These are phyloP conservation scores for Vanessa tameamea DNA, from an alignment of 1,140 invertebrate species.

Conservation along the genomic window DNA sequence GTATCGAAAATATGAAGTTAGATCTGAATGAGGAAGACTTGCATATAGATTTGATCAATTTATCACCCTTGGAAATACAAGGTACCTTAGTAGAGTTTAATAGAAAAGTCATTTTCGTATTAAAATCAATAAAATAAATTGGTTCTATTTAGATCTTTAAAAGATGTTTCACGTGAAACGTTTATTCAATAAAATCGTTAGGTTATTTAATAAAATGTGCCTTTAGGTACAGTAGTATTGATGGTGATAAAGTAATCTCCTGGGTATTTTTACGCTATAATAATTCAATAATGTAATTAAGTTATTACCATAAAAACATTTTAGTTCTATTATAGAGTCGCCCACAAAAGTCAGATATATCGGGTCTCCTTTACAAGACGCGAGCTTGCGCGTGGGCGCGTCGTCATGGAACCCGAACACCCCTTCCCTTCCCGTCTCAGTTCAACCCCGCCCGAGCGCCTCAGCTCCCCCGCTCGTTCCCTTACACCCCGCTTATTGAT, in stretches of 20 bases:
- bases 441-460: conserved; percentile 19
- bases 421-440: conserved; percentile 16
- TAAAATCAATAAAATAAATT: background rate
- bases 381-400: conserved; percentile 68
- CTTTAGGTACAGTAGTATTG: background rate
- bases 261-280: conserved; percentile 14
- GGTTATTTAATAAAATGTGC: background rate
- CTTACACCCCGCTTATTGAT: conserved; percentile 41
- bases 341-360: conserved; percentile 64
- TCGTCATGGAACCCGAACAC: conserved; percentile 52
- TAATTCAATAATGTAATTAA: conserved; percentile 18
- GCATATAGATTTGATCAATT: background rate
- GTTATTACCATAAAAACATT: conserved; percentile 26
- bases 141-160: background rate
- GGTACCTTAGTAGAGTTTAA: background rate
- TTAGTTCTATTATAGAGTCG: conserved; percentile 35
- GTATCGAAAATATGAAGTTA: no score
- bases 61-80: background rate
- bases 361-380: conserved; percentile 47
- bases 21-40: no score
- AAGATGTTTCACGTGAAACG: background rate
- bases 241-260: background rate
- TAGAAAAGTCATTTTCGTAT: background rate
- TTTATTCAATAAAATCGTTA: conserved; percentile 2
- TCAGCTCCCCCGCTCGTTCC: conserved; percentile 30